A percentile compares a stretch with the other conserved stretches of the same genome.
These are phyloP conservation scores for Tetragonula clypearis DNA, from an alignment of 1,140 invertebrate genomes.

Conservation along the genomic window DNA sequence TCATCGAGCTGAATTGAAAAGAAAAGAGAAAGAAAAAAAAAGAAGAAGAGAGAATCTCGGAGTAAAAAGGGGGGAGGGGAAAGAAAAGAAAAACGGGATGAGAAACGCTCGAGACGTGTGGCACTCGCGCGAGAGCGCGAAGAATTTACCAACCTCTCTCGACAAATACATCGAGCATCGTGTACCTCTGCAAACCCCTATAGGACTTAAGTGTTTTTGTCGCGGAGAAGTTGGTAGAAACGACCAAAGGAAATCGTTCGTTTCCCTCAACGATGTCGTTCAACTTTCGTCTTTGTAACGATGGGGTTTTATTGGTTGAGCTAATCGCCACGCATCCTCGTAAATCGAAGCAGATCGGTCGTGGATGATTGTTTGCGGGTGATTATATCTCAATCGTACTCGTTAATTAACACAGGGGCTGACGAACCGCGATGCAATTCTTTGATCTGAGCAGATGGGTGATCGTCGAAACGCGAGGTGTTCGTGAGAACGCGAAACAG, in stretches of 20 bases:
- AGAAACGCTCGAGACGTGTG: conserved; percentile 70
- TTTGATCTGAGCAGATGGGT: not conserved
- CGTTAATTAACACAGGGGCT: not conserved
- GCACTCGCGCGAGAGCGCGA: conserved; percentile 79
- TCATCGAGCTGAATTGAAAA: conserved; percentile 20
- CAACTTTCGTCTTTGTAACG: too few relatives aligned
- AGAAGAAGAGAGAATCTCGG: too few relatives aligned
- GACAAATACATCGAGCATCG: conserved; percentile 53
- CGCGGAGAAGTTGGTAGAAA: conserved; percentile 36
- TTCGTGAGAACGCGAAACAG: not conserved
- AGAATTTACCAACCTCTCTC: conserved; percentile 44
- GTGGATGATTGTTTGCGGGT: not conserved
- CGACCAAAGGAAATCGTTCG: conserved; percentile 24
- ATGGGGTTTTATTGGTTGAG: too few relatives aligned
- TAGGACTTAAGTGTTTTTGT: conserved; percentile 53
- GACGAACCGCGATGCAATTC: not conserved
- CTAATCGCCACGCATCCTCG: not conserved
- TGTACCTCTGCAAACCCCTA: not conserved
- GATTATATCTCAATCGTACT: not conserved
- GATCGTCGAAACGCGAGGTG: too few relatives aligned
- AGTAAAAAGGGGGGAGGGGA: not conserved
- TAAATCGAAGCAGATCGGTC: not conserved
- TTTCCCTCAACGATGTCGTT: not conserved
- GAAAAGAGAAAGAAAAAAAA: not conserved
- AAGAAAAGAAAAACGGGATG: not conserved